Conservation (phyloP, 2,888 invertebrate genomes). For the Hermodice carunculata region DNA sequence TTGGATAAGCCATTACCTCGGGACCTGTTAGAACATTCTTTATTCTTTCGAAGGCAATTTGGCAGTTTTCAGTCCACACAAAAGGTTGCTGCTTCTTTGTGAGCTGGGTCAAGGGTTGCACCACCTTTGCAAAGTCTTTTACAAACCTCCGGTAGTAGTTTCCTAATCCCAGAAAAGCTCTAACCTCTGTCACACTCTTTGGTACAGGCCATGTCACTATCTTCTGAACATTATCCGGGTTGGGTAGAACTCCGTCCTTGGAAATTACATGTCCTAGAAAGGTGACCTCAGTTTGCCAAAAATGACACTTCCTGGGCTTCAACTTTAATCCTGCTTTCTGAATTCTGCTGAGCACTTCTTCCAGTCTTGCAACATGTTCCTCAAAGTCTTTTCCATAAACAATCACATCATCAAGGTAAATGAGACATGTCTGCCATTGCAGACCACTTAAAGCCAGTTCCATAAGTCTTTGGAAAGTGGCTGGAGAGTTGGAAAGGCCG, state of each 20-base stretch:
- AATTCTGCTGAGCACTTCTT: constrained; percentile 28
- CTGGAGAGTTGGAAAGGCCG: no score
- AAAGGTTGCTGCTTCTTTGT: constrained; percentile 72
- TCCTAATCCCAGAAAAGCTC: constrained; percentile 37
- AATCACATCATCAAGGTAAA: constrained; percentile 39
- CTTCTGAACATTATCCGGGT: background rate
- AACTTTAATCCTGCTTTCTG: constrained; percentile 17
- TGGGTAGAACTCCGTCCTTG: background rate
- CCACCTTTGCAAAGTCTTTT: constrained; percentile 26
- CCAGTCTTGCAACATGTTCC: constrained; percentile 22
- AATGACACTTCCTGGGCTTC: constrained; percentile 30
- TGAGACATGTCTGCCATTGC: background rate
- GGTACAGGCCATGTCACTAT: constrained; percentile 36
- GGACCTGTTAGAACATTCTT: constrained; percentile 15
- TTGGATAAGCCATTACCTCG: constrained; percentile 22
- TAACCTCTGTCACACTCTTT: constrained; percentile 25
- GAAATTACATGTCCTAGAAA: constrained; percentile 18
- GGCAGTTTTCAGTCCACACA: background rate
- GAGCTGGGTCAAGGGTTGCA: constrained; percentile 31
- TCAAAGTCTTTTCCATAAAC: constrained; percentile 27
- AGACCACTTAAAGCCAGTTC: background rate
- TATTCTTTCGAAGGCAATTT: constrained; percentile 19
- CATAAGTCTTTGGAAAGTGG: constrained; percentile 4
- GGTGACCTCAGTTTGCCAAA: background rate
- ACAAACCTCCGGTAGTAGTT: constrained; percentile 44